Conservation (phyloP, 1,140 invertebrate genomes). For the Drosophila malerkotliana region DNA sequence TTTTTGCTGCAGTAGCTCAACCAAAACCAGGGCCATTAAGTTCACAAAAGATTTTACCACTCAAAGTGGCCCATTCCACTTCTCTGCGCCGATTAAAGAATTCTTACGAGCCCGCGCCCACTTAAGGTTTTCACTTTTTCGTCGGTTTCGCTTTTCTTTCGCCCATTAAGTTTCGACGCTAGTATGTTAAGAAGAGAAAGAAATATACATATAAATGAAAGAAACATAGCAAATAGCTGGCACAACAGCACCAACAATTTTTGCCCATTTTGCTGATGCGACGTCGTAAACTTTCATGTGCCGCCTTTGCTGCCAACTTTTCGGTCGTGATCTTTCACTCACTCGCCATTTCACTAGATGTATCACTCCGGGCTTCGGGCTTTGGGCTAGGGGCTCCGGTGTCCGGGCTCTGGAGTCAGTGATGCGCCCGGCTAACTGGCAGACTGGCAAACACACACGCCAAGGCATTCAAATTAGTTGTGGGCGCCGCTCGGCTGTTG, state of each 20-base stretch:
- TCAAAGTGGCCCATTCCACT: conserved; percentile 22
- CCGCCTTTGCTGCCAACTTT: conserved; percentile 72
- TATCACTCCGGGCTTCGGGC: background rate
- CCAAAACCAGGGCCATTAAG: conserved; percentile 2
- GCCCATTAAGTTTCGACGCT: conserved; percentile 47
- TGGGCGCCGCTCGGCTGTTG: conserved; percentile 57
- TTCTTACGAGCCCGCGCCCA: conserved; percentile 51
- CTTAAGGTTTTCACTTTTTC: conserved; percentile 64
- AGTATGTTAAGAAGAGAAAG: conserved; percentile 18
- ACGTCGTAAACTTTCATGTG: conserved; percentile 76
- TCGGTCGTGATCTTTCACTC: conserved; percentile 79
- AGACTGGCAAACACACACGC: conserved; percentile 57
- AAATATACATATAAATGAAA: conserved; percentile 18
- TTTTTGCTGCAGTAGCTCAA: no score
- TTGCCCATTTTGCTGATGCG: conserved; percentile 57
- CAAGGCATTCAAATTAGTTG: conserved; percentile 75
- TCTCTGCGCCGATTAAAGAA: conserved; percentile 37
- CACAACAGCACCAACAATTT: conserved; percentile 62
- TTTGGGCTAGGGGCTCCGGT: background rate
- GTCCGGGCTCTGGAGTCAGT: conserved; percentile 3
- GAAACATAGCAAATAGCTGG: conserved; percentile 3
- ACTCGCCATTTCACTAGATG: conserved; percentile 37
- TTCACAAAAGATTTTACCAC: conserved; percentile 18
- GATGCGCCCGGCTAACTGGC: conserved; percentile 42
- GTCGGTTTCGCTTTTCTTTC: conserved; percentile 67